phyloP scores from a whole-genome alignment of 2,888 invertebrate genomes.

The Pseudococcus longispinus region DNA sequence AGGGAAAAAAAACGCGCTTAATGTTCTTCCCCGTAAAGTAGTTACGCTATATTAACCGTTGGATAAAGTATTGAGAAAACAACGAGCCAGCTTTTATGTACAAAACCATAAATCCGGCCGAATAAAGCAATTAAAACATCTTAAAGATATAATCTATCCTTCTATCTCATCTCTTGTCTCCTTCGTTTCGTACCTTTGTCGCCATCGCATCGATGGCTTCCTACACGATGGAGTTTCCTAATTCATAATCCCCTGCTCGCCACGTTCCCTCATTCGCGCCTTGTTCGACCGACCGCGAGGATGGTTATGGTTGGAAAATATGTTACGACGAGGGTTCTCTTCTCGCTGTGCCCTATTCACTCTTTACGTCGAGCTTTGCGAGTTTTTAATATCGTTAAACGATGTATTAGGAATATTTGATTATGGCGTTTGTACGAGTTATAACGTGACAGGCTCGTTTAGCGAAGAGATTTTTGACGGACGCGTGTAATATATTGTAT shows the following conservation, averaged over 20 bases:
- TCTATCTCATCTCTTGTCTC: not conserved
- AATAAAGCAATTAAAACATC: conserved; percentile 31
- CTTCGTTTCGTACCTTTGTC: not conserved
- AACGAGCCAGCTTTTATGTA: conserved; percentile 4
- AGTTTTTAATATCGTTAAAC: not conserved
- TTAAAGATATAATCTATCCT: not conserved
- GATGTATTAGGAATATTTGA: not conserved
- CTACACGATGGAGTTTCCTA: not conserved
- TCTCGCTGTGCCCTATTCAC: not conserved
- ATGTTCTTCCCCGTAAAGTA: not conserved
- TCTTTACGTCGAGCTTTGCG: not conserved
- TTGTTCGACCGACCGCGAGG: too few species aligned
- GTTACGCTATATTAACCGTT: not conserved
- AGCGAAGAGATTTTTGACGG: not conserved
- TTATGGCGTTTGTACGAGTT: not conserved
- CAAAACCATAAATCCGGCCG: not conserved
- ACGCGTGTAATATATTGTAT: not conserved
- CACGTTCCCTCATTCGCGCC: not conserved
- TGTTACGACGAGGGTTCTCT: not conserved
- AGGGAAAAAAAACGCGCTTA: not conserved
- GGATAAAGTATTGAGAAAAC: not conserved
- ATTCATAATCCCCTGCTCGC: not conserved
- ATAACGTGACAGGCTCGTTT: not conserved
- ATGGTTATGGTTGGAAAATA: too few species aligned
- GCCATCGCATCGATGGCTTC: not conserved